A percentile compares a stretch with the other conserved stretches of the same genome.
Evolutionary conservation across 2,888 invertebrate species (phyloP).

Genomic region (Coenonympha arcania): DNA sequence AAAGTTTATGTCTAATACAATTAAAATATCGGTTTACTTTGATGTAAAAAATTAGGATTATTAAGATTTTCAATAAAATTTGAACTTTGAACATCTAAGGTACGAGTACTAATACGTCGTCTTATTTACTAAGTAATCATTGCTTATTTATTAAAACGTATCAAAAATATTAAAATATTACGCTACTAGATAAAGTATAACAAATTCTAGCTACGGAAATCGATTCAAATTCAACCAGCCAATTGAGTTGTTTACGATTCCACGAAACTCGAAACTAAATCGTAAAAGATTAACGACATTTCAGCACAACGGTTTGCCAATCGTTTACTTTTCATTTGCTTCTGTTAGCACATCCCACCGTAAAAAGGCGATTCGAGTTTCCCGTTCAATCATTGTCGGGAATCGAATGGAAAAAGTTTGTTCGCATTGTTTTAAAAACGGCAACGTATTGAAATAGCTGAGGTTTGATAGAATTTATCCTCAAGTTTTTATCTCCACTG

Average conservation of each 20-base stretch:
- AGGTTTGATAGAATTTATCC: not conserved
- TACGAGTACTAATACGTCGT: no score
- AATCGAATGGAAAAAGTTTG: conserved; percentile 20
- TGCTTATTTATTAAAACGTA: no score
- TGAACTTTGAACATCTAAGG: no score
- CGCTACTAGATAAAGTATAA: not conserved
- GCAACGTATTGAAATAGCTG: not conserved
- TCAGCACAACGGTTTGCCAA: not conserved
- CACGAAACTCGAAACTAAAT: conserved; percentile 11
- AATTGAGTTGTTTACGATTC: conserved; percentile 2
- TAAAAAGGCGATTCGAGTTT: conserved; percentile 26
- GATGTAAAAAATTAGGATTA: no score
- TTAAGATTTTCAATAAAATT: no score
- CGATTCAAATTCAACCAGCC: not conserved
- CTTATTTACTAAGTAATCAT: no score
- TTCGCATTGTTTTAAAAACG: conserved; percentile 10
- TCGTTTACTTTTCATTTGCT: conserved; percentile 26
- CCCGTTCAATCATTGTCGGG: conserved; percentile 23
- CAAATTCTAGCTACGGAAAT: not conserved
- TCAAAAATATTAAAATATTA: no score
- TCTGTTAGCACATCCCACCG: conserved; percentile 26
- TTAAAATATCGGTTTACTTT: no score
- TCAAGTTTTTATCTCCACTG: not conserved
- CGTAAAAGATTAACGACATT: conserved; percentile 19
- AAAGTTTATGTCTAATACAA: no score